Evolutionary conservation across 2,888 invertebrate species (phyloP).

Genomic region (Rhamphomyia laevipes): DNA sequence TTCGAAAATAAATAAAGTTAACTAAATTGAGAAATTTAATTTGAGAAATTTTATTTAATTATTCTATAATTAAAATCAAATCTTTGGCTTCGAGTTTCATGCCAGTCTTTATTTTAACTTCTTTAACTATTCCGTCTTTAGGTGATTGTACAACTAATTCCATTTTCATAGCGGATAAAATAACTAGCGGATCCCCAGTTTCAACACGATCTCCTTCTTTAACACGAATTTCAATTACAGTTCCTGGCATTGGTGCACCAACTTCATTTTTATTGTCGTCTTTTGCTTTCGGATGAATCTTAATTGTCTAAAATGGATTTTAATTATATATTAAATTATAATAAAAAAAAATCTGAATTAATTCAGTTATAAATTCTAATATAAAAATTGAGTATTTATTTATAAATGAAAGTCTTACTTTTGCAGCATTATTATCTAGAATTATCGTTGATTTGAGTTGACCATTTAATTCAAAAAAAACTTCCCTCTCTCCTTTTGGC

Average conservation of each 20-base stretch:
- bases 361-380: too few species aligned
- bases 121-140: constrained; percentile 61
- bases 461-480: constrained; percentile 95
- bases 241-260: constrained; percentile 95
- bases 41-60: constrained; percentile 16
- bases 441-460: constrained; percentile 85
- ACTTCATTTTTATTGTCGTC: constrained; percentile 76
- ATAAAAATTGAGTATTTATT: too few species aligned
- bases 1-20: too few species aligned
- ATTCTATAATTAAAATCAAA: constrained; percentile 68
- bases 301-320: neutral
- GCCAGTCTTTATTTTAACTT: constrained; percentile 56
- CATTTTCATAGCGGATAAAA: constrained; percentile 97
- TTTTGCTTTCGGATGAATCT: constrained; percentile 83
- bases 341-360: too few species aligned
- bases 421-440: constrained; percentile 72
- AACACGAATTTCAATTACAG: constrained; percentile 74
- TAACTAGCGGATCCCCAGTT: constrained; percentile 77
- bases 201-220: constrained; percentile 80
- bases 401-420: constrained; percentile 41
- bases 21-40: too few species aligned
- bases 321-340: too few species aligned
- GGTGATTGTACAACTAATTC: constrained; percentile 66
- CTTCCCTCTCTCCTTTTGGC: constrained; percentile 75
- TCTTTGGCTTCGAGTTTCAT: constrained; percentile 91